Base-by-base conservation (phyloP, 2,888 invertebrate genomes). In the Malacosoma neustria region DNA sequence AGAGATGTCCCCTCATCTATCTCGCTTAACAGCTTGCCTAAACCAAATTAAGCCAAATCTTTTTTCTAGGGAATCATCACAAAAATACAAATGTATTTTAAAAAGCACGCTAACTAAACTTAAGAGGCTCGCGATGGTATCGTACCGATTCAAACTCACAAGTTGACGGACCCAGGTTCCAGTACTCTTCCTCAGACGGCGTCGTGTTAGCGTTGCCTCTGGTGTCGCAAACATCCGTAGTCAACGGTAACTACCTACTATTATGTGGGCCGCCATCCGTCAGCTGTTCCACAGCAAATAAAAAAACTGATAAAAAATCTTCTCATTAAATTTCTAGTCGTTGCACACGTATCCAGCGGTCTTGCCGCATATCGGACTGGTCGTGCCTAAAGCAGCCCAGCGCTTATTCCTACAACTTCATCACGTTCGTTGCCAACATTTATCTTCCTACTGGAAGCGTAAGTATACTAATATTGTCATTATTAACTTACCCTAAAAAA, bases 391-490 rank as follows among this genome's bases (percentile, higher is more conserved):
- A 89, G 33, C 90, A 90, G 55, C 97, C 98, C 0, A 90, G 95
- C 33, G 93, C 95, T 36, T 94, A 94, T 66, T 96, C 96, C 22
- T 97, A 93, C 85, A 97, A 98, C 76, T 98, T 95, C 73, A 93
- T 99, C 53, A 94, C 97, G 1, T 92, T 99, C 57, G 94, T 95
- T 0, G 93, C 96, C 13, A 93, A 94, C 64, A 81, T 94, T 37
- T 91, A 91, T 36, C 87, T 96, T 30, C 91, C 93, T 3, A 48
- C 65, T 54, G 81, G 81, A 11, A 77, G 80, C 40, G 82, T 82
- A 33, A 74, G 82, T 72, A 39, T 32, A 13, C 6, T 37, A n/a
- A 11, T 32, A 14, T 11, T 32, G 14, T 11, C 14, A 1, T 29
- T n/a, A n/a, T n/a, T n/a, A n/a, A n/a, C n/a, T n/a, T n/a, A n/a